Evolutionary conservation across 2,113 vertebrate genomes (phyloP).

Genomic region (Larimichthys crocea): DNA sequence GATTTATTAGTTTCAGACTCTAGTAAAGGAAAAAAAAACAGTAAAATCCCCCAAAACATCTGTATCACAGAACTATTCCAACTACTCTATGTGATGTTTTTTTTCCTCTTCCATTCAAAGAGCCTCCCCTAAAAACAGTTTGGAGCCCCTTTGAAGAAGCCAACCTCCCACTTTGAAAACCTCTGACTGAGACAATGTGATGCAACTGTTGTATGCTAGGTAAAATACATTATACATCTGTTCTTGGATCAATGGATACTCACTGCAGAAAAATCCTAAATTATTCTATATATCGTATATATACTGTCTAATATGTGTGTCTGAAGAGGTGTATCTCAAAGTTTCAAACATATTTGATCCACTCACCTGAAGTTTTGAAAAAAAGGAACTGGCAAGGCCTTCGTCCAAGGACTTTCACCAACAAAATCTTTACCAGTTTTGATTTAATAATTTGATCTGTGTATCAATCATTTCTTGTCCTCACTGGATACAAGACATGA

Average conservation of each 20-base stretch:
- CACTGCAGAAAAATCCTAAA: neutral
- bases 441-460: neutral
- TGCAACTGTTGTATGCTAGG: neutral
- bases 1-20: too few species aligned
- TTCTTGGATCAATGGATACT: neutral
- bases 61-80: too few species aligned
- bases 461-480: constrained; percentile 1
- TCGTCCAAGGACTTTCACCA: neutral
- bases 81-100: too few species aligned
- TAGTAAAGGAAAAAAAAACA: too few species aligned
- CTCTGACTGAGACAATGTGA: neutral
- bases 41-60: too few species aligned
- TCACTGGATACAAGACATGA: neutral
- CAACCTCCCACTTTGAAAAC: too few species aligned
- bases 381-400: neutral
- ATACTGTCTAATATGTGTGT: neutral
- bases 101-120: too few species aligned
- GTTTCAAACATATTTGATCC: neutral
- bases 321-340: neutral
- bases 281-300: neutral
- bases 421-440: neutral
- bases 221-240: neutral
- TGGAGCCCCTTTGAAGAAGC: too few species aligned
- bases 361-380: neutral
- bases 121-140: too few species aligned